phyloP scores from a whole-genome alignment of 2,113 vertebrate genomes.

The Chiloscyllium plagiosum region DNA sequence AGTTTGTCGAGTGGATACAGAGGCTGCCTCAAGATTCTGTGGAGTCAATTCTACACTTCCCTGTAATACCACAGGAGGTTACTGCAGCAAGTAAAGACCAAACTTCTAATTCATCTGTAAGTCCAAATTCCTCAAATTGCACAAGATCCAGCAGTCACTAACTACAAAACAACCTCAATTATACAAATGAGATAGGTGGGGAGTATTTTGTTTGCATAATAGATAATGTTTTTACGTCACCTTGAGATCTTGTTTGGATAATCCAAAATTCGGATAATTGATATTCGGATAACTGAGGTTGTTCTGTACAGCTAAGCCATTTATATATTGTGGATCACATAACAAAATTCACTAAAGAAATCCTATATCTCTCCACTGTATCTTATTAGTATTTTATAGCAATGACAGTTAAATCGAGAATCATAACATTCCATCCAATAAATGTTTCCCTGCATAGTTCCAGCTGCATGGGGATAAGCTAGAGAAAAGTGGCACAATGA shows the following conservation, averaged over 20 bases:
- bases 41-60: not conserved
- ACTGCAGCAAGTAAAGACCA: not conserved
- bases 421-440: not conserved
- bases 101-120: not conserved
- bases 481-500: not conserved
- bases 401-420: not conserved
- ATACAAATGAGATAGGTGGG: no score
- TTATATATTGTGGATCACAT: not conserved
- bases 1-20: constrained; percentile 22
- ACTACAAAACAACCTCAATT: no score
- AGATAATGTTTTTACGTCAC: no score
- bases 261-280: no score
- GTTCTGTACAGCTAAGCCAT: no score
- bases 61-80: not conserved
- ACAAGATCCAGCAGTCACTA: not conserved
- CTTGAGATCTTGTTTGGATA: no score
- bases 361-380: not conserved
- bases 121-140: not conserved
- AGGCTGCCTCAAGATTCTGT: not conserved
- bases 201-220: no score
- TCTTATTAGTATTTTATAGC: not conserved
- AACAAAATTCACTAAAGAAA: not conserved
- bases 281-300: no score
- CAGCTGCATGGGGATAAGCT: not conserved
- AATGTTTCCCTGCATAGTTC: not conserved